A percentile compares a stretch with the other conserved stretches of the same genome.
These are phyloP conservation scores for Cyprinodon diabolis DNA, from an alignment of 2,797 vertebrate species.

Conservation along the genomic window DNA sequence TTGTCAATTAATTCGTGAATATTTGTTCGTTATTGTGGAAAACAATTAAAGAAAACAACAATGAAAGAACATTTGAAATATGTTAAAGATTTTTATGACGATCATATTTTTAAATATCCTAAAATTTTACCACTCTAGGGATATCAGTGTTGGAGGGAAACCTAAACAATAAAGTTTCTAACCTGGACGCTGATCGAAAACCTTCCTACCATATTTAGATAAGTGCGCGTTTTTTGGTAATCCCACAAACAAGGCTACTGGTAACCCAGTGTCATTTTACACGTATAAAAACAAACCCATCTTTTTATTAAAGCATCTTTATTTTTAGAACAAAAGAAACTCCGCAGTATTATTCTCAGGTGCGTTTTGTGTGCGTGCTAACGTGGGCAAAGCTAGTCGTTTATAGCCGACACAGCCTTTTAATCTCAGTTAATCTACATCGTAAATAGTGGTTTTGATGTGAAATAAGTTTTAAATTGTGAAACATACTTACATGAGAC, in stretches of 20 bases:
- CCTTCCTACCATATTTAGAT: too few relatives aligned
- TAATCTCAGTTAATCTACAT: neutral
- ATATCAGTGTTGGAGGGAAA: too few relatives aligned
- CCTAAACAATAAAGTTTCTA: too few relatives aligned
- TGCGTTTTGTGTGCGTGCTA: neutral
- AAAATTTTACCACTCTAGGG: too few relatives aligned
- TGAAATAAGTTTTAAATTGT: neutral
- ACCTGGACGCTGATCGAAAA: too few relatives aligned
- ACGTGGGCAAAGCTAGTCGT: neutral
- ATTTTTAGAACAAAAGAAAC: neutral
- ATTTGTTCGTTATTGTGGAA: too few relatives aligned
- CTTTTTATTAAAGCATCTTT: neutral
- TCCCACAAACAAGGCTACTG: neutral
- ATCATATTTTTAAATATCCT: too few relatives aligned
- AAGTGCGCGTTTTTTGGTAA: neutral
- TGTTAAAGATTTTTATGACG: too few relatives aligned
- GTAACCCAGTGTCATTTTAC: neutral
- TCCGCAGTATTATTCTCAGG: neutral
- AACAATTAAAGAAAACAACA: too few relatives aligned
- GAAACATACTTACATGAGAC: neutral
- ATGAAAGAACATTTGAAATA: too few relatives aligned
- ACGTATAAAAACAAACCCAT: neutral
- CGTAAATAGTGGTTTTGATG: neutral
- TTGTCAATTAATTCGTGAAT: too few relatives aligned
- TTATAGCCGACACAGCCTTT: neutral